Conservation (phyloP, 2,888 invertebrate genomes). For the Stramonita haemastoma region DNA sequence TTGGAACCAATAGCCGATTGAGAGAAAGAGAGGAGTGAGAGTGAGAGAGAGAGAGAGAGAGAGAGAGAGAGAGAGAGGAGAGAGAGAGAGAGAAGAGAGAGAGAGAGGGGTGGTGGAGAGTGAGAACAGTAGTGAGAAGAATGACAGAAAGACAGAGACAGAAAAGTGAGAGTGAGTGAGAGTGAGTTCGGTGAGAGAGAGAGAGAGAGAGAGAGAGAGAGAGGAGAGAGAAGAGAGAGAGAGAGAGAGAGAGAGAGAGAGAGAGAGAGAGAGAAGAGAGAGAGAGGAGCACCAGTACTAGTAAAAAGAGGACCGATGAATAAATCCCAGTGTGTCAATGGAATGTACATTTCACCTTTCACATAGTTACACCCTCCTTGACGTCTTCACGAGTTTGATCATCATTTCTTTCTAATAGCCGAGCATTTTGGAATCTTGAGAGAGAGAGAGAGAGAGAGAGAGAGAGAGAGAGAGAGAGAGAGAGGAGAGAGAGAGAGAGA, state of each 20-base stretch:
- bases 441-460: too few species aligned
- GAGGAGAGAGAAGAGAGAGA: neutral
- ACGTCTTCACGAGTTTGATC: too few species aligned
- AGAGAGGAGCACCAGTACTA: too few species aligned
- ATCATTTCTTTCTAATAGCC: neutral
- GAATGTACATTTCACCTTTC: neutral
- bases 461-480: too few species aligned
- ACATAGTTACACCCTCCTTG: neutral
- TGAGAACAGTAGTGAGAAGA: neutral
- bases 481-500: too few species aligned
- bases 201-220: slow-evolving; percentile 7
- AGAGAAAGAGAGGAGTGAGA: neutral
- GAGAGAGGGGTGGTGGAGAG: neutral
- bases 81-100: neutral
- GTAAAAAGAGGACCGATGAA: too few species aligned
- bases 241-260: neutral
- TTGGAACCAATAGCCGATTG: neutral
- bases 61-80: neutral
- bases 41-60: neutral
- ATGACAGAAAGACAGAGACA: neutral
- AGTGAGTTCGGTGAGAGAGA: neutral
- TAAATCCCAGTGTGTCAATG: too few species aligned
- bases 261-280: too few species aligned
- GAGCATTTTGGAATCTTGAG: neutral
- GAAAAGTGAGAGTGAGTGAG: neutral